Base-by-base conservation (phyloP, 2,888 invertebrate species). In the Nymphalis urticae region DNA sequence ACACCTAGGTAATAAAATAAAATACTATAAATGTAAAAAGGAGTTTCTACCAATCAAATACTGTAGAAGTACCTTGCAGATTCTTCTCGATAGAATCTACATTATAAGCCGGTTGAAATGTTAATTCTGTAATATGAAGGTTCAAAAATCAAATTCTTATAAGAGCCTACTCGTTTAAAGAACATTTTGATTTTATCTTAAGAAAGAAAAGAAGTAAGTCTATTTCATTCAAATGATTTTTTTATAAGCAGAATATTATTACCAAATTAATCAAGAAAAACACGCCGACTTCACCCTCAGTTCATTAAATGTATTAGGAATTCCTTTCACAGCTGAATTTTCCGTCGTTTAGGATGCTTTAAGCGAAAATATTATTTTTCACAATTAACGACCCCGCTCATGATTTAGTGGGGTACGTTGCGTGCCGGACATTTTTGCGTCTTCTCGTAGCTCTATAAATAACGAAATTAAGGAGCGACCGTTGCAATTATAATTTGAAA, bases 331-430 rank as follows among this genome's bases (percentile, higher is more conserved):
- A 66, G 82, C 72, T 80, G 75, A 80, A 72, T 72, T 82, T 80
- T 77, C 75, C 82, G 81, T 81, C 81, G 80, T 84, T 85, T 80
- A 79, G 73, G 76, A 76, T 73, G 77, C 77, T 81, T 84, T 82
- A 75, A 72, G 75, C 75, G 76, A 75, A 76, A 79, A 77, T 81
- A 85, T 84, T 87, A 85, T 88, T 88, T 88, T 88, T 88, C 82
- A 85, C 84, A 89, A 88, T 89, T 87, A 88, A 85, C 77, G 77
- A 71, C 60, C 74, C 77, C 76, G 76, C 76, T 78, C 78, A 81
- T 87, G 85, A 89, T 89, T 89, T 87, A 89, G 74, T 74, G 74
- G 78, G 73, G 75, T 72, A 71, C 72, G 74, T 69, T 77, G 75
- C 76, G 74, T 59, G 76, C 73, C 78, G 68, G 47, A 85, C 81